phyloP scores from a whole-genome alignment of 2,888 invertebrate genomes.

The Hartigia nigra region DNA sequence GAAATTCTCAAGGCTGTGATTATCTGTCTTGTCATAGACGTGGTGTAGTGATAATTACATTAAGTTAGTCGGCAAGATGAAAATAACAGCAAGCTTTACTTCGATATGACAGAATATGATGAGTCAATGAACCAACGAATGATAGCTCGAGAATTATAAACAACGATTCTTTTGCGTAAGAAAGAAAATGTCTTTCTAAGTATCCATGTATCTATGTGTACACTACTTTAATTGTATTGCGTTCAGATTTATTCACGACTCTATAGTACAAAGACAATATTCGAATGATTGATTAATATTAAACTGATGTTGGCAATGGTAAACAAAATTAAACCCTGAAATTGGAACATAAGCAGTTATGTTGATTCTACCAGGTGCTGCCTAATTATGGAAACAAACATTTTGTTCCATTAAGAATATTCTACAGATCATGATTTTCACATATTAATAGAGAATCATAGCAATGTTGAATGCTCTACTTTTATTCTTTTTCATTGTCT shows the following conservation, averaged over 20 bases:
- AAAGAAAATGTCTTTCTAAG: background rate
- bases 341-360: background rate
- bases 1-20: constrained; percentile 40
- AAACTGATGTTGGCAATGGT: background rate
- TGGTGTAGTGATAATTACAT: constrained; percentile 43
- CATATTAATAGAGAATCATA: background rate
- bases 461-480: background rate
- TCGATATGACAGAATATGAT: background rate
- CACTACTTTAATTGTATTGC: background rate
- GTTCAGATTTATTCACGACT: background rate
- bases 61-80: constrained; percentile 17
- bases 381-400: background rate
- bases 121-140: constrained; percentile 42
- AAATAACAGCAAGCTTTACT: constrained; percentile 29
- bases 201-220: background rate
- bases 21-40: constrained; percentile 35
- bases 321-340: background rate
- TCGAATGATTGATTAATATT: too few relatives aligned
- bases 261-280: background rate
- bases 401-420: background rate
- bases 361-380: background rate
- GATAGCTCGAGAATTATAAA: background rate
- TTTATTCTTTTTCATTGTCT: too few relatives aligned
- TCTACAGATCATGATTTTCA: background rate
- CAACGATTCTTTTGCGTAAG: background rate